A percentile compares a stretch with the other conserved stretches of the same genome.
phyloP scores from a whole-genome alignment of 53 echinoderm and acorn worm species.

The Mesocentrotus franciscanus region DNA sequence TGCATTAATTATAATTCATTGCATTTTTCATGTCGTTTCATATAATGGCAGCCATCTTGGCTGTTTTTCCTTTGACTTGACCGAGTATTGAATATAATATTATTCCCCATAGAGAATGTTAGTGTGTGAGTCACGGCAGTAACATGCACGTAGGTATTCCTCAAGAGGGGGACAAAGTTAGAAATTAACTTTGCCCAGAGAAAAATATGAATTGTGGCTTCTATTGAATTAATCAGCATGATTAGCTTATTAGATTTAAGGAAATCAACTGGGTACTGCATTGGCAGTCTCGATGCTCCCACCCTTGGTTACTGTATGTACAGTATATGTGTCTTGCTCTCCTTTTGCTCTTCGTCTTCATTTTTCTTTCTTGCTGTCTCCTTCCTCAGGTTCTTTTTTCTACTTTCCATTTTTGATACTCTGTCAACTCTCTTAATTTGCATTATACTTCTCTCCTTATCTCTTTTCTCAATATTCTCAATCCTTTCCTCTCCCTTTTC shows the following conservation, averaged over 20 bases:
- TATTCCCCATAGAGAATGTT: background rate
- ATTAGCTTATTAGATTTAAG: slow-evolving; percentile 36
- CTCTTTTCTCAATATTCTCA: too few species aligned
- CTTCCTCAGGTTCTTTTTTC: background rate
- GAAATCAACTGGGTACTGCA: background rate
- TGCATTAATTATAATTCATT: too few species aligned
- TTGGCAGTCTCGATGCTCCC: background rate
- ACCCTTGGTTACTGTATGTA: background rate
- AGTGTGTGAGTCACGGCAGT: background rate
- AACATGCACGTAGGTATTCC: background rate
- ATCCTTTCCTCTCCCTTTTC: too few species aligned
- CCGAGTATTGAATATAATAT: background rate
- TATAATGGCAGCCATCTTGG: background rate
- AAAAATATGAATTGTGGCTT: slow-evolving; percentile 8
- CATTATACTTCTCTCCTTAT: background rate
- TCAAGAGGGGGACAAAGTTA: background rate
- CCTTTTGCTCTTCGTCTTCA: too few species aligned
- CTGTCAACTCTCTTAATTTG: background rate
- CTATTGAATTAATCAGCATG: slow-evolving; percentile 40
- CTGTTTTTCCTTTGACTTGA: background rate
- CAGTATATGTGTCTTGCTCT: background rate
- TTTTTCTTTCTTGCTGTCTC: background rate
- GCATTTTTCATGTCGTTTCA: background rate
- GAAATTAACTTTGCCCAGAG: background rate
- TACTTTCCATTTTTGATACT: background rate